Evolutionary conservation across 2,113 vertebrate genomes (phyloP).

Genomic region (Uria aalge): DNA sequence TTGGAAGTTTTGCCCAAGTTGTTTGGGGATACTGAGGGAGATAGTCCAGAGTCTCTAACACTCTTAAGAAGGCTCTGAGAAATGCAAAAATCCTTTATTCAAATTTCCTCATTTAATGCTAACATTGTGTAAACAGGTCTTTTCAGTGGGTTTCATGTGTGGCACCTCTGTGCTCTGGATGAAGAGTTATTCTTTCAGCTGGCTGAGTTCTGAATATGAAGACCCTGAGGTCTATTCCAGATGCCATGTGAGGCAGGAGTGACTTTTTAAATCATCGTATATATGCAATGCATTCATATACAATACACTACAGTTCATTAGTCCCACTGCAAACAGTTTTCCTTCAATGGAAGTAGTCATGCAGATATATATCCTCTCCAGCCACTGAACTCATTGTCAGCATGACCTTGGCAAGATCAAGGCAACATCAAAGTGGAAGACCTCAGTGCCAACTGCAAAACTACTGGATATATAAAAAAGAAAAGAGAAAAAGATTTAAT

Average conservation of each 20-base stretch:
- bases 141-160: background rate
- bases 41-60: background rate
- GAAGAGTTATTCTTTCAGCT: background rate
- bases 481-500: background rate
- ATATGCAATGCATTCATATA: background rate
- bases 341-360: background rate
- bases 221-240: background rate
- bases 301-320: background rate
- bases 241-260: background rate
- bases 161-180: background rate
- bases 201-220: background rate
- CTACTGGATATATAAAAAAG: background rate
- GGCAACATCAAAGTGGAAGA: background rate
- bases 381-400: background rate
- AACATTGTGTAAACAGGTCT: background rate
- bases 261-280: background rate
- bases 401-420: background rate
- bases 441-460: background rate
- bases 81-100: background rate
- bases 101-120: background rate
- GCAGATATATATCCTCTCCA: background rate
- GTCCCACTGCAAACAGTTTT: background rate
- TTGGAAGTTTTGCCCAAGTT: background rate
- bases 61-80: background rate
- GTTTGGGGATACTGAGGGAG: background rate